phyloP scores from a whole-genome alignment of 2,797 vertebrate genomes.

The Siniperca scherzeri region DNA sequence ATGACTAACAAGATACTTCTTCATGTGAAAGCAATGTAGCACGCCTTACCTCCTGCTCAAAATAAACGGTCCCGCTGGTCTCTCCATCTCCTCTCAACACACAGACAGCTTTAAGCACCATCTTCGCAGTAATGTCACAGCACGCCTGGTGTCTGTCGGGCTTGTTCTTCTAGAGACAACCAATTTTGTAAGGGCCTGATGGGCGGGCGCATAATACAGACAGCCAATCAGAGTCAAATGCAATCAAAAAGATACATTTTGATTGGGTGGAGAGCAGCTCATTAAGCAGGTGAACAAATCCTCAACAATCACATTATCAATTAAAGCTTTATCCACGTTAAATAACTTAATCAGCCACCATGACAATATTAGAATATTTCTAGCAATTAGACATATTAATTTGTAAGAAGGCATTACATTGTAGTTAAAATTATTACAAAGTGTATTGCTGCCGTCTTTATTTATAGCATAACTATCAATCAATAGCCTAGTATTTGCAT shows the following conservation, averaged over 20 bases:
- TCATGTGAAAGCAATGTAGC: accelerated
- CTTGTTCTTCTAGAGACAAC: neutral
- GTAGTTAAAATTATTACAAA: neutral
- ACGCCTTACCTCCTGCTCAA: constrained; percentile 83
- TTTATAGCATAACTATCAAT: neutral
- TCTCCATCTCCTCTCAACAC: constrained; percentile 84
- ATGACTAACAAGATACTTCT: accelerated
- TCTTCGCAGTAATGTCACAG: constrained; percentile 39
- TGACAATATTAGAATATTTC: neutral
- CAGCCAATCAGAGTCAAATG: constrained; percentile 57
- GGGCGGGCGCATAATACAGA: constrained; percentile 12
- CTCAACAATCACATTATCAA: too few relatives aligned
- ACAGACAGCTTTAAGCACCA: constrained; percentile 85
- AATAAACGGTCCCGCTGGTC: constrained; percentile 80
- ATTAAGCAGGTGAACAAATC: neutral
- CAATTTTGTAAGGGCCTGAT: neutral
- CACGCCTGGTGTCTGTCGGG: neutral
- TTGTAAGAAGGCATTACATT: neutral
- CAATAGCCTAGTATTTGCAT: neutral
- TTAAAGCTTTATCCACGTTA: too few relatives aligned
- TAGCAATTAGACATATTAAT: neutral
- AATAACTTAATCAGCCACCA: neutral
- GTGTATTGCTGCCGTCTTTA: neutral
- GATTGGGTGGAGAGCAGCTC: constrained; percentile 25
- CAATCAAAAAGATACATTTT: accelerated